Evolutionary conservation across 64 coral and sea anemone species (phyloP).

Genomic region (Orbicella faveolata): DNA sequence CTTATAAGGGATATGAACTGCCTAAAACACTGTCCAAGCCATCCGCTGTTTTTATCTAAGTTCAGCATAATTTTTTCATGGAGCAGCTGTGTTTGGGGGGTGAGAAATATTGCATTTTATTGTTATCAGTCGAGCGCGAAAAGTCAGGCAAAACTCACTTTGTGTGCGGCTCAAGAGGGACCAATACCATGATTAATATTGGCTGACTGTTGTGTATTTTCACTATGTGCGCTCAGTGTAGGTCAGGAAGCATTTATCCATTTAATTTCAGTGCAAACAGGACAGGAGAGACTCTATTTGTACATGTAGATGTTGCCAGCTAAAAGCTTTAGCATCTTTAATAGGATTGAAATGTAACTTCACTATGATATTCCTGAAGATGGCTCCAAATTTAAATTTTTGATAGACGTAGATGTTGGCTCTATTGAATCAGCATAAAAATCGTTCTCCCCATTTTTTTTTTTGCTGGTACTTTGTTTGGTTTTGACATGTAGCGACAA

Average conservation of each 20-base stretch:
- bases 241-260: not conserved
- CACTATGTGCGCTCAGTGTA: not conserved
- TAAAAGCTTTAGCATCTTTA: not conserved
- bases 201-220: not conserved
- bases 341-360: not conserved
- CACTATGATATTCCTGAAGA: not conserved
- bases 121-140: not conserved
- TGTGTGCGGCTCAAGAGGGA: not conserved
- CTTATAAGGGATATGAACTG: not conserved
- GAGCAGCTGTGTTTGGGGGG: not conserved
- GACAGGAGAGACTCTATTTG: not conserved
- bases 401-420: not conserved
- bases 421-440: not conserved
- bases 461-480: not conserved
- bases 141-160: not conserved
- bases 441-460: too few relatives aligned
- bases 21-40: not conserved
- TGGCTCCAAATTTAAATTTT: not conserved
- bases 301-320: not conserved
- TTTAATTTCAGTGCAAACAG: not conserved
- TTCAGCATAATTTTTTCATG: not conserved
- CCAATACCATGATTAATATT: not conserved
- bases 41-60: not conserved
- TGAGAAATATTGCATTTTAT: constrained; percentile 3
- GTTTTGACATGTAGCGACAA: not conserved